phyloP scores from a whole-genome alignment of 2,113 vertebrate species.

The Melanostigma gelatinosum region DNA sequence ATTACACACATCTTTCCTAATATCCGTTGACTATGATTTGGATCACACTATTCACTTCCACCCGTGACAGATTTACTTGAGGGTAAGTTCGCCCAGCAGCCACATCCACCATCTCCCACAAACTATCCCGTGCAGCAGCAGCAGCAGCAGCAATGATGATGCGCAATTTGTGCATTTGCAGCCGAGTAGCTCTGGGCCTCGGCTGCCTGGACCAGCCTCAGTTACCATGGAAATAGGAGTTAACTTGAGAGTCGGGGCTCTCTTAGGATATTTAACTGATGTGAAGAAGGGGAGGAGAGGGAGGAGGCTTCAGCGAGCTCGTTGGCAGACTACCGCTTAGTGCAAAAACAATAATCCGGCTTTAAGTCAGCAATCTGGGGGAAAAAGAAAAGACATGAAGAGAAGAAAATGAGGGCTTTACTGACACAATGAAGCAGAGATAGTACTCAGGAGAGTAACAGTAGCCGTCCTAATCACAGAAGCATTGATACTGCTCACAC shows the following conservation, averaged over 20 bases:
- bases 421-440: slow-evolving; percentile 15
- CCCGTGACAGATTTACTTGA: background rate
- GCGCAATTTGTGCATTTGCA: slow-evolving; percentile 63
- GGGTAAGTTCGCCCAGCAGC: background rate
- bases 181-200: slow-evolving; percentile 55
- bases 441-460: slow-evolving; percentile 2
- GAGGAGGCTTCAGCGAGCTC: slow-evolving; percentile 18
- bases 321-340: slow-evolving; percentile 15
- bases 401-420: background rate
- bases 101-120: background rate
- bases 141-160: slow-evolving; percentile 44
- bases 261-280: slow-evolving; percentile 57
- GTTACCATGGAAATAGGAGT: slow-evolving; percentile 80
- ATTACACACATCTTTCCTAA: background rate
- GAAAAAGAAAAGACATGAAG: slow-evolving; percentile 1
- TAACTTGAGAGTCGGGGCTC: slow-evolving; percentile 65
- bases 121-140: slow-evolving; percentile 38
- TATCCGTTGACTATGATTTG: background rate
- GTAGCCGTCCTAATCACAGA: slow-evolving; percentile 36
- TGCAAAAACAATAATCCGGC: background rate
- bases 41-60: background rate
- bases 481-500: slow-evolving; percentile 13
- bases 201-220: slow-evolving; percentile 65
- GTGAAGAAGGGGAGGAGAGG: slow-evolving; percentile 32
- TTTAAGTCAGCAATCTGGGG: background rate